phyloP scores from a whole-genome alignment of 2,113 vertebrate species.

The Nicator chloris region DNA sequence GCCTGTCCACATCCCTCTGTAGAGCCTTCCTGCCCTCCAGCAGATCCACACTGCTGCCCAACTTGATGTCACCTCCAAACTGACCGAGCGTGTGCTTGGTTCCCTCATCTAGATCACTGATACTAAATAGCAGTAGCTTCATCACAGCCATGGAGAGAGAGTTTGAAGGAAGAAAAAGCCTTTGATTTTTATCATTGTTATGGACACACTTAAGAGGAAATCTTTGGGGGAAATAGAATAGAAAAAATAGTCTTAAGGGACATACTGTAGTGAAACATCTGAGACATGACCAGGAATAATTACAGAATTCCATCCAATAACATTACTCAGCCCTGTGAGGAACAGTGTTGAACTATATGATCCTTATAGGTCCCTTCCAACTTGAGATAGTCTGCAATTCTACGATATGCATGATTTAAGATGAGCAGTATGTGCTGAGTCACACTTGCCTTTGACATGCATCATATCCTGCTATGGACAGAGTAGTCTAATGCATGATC shows the following conservation, averaged over 20 bases:
- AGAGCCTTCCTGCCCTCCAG: background rate
- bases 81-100: too few relatives aligned
- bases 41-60: background rate
- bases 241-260: background rate
- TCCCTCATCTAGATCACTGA: background rate
- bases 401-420: background rate
- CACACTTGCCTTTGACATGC: background rate
- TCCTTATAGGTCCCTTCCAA: background rate
- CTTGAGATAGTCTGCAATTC: background rate
- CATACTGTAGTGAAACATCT: background rate
- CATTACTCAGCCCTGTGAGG: background rate
- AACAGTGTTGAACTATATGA: background rate
- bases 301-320: background rate
- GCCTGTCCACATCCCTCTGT: background rate
- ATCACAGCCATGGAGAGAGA: background rate
- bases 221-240: background rate
- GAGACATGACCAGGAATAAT: background rate
- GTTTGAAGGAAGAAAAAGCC: background rate
- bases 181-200: slow-evolving; percentile 1
- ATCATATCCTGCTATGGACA: background rate
- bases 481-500: background rate
- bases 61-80: background rate
- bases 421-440: background rate
- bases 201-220: background rate
- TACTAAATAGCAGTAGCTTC: background rate